These are phyloP conservation scores for Scrobipalpa atriplicella DNA, from an alignment of 2,888 invertebrate genomes.

Conservation along the genomic window DNA sequence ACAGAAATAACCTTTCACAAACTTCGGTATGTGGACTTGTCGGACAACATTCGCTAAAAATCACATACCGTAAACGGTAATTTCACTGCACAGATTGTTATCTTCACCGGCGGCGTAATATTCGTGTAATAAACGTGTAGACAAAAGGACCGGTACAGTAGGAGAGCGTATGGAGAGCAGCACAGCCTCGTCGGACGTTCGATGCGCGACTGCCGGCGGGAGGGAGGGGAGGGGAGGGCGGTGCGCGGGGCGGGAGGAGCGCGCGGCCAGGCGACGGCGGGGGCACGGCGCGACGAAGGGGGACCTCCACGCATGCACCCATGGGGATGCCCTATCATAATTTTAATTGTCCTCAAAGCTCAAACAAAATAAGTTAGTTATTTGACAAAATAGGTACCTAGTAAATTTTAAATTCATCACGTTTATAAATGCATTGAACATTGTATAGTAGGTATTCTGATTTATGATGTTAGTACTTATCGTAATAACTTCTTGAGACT, in stretches of 20 bases:
- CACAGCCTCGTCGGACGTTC: conserved; percentile 71
- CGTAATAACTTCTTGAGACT: no score
- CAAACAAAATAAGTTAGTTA: neutral
- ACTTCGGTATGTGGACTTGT: conserved; percentile 71
- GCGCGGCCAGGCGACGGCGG: conserved; percentile 41
- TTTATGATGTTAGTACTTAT: no score
- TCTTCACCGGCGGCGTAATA: conserved; percentile 63
- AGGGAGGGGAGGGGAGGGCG: conserved; percentile 39
- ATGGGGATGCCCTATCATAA: conserved; percentile 45
- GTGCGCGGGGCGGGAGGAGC: conserved; percentile 33
- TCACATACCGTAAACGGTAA: conserved; percentile 79
- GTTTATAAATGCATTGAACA: no score
- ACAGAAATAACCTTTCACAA: conserved; percentile 82
- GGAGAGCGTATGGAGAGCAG: conserved; percentile 56
- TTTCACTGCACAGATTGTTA: conserved; percentile 73
- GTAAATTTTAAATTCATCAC: no score
- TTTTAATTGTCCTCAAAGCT: conserved; percentile 15
- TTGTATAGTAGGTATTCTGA: no score
- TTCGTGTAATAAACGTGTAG: conserved; percentile 64
- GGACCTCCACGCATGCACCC: conserved; percentile 37
- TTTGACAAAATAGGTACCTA: no score
- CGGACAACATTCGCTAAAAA: conserved; percentile 63
- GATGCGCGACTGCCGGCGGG: conserved; percentile 68
- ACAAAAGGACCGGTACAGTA: conserved; percentile 73
- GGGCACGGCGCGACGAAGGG: conserved; percentile 49